Conservation (phyloP, 2,797 vertebrate species). For the Calcarius lapponicus region DNA sequence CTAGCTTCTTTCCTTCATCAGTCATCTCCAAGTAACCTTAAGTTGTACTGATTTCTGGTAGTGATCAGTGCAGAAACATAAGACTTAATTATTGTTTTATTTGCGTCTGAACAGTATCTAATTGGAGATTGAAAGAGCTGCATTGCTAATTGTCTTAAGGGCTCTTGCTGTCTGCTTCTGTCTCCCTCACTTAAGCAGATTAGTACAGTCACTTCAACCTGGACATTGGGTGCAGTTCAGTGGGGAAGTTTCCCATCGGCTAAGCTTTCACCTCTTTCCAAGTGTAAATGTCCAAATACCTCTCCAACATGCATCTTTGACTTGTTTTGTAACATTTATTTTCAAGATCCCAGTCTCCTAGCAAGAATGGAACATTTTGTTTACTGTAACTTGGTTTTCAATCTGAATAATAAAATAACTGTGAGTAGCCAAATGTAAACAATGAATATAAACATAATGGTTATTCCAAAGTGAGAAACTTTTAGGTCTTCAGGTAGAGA, state of each 20-base stretch:
- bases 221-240: not conserved
- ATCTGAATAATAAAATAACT: not conserved
- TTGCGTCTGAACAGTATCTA: not conserved
- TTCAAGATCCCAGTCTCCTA: not conserved
- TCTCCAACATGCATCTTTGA: not conserved
- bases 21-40: not conserved
- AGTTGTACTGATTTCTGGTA: not conserved
- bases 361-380: slow-evolving; percentile 4
- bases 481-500: slow-evolving; percentile 38
- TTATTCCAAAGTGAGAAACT: slow-evolving; percentile 31
- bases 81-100: not conserved
- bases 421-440: slow-evolving; percentile 33
- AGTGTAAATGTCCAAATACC: not conserved
- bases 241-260: not conserved
- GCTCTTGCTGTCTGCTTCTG: not conserved
- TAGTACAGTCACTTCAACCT: not conserved
- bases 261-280: not conserved
- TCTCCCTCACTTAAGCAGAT: not conserved
- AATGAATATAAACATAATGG: slow-evolving; percentile 14
- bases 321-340: not conserved
- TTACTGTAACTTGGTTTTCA: slow-evolving; percentile 35
- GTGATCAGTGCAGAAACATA: rapidly evolving
- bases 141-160: not conserved
- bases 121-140: not conserved
- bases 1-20: not conserved